Evolutionary conservation across 2,113 vertebrate species (phyloP).

Genomic region (Columba janthina): DNA sequence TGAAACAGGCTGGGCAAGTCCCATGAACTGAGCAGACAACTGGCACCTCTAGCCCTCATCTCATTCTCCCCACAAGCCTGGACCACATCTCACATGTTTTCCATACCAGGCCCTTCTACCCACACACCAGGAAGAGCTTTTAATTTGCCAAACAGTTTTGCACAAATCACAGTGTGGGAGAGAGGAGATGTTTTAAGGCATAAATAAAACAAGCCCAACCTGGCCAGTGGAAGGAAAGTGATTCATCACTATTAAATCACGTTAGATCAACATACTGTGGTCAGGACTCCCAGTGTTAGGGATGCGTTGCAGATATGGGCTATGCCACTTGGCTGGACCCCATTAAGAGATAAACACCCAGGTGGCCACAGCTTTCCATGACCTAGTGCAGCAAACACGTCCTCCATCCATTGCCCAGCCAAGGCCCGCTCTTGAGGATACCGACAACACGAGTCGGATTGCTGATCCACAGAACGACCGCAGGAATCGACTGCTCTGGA

Average conservation of each 20-base stretch:
- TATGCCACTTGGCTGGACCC: not conserved
- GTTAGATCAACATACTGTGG: rapidly evolving
- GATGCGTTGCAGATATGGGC: not conserved
- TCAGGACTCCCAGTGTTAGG: not conserved
- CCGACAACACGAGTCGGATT: rapidly evolving
- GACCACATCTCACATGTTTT: not conserved
- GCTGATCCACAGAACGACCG: not conserved
- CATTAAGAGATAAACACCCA: not conserved
- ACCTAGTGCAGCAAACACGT: not conserved
- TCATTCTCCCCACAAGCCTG: not conserved
- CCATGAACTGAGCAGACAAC: not conserved
- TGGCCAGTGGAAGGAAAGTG: not conserved
- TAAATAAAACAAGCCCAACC: not conserved
- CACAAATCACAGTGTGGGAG: not conserved
- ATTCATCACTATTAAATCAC: not conserved
- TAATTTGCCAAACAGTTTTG: not conserved
- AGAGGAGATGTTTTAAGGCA: not conserved
- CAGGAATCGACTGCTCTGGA: not conserved
- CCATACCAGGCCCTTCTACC: not conserved
- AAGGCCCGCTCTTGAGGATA: not conserved
- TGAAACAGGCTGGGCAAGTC: conserved; percentile 5
- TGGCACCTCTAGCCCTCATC: not conserved
- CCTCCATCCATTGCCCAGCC: not conserved
- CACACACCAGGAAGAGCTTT: not conserved
- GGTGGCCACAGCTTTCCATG: not conserved